phyloP scores from a whole-genome alignment of 2,888 invertebrate species.

The Anoplius nigerrimus region DNA sequence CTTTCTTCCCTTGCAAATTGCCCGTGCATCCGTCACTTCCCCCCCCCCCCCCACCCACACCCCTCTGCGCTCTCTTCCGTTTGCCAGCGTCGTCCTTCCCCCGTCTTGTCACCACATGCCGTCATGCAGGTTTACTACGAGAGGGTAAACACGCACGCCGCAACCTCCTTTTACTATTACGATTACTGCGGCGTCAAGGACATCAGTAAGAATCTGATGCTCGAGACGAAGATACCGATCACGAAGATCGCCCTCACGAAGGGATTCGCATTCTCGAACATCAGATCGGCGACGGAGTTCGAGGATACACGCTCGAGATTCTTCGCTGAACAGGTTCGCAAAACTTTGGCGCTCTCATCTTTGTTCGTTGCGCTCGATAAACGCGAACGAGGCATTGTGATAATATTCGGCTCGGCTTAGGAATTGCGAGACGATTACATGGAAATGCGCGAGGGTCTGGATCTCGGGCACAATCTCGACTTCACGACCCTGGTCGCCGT shows the following conservation, averaged over 20 bases:
- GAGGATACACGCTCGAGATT: constrained; percentile 88
- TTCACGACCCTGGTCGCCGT: constrained; percentile 70
- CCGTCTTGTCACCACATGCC: background rate
- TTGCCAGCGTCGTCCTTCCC: background rate
- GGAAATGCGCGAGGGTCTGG: constrained; percentile 89
- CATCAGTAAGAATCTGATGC: constrained; percentile 82
- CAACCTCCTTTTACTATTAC: constrained; percentile 86
- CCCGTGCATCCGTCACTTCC: no score
- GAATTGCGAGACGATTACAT: constrained; percentile 89
- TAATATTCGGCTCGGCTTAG: constrained; percentile 42
- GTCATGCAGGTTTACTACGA: constrained; percentile 85
- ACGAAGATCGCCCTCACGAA: constrained; percentile 88
- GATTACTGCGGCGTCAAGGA: constrained; percentile 86
- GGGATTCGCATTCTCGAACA: constrained; percentile 87
- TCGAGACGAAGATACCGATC: constrained; percentile 82
- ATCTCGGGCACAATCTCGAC: constrained; percentile 77
- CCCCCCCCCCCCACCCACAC: no score
- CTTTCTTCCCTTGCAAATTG: no score
- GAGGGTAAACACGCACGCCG: constrained; percentile 86
- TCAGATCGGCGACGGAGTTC: constrained; percentile 87
- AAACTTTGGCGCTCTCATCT: background rate
- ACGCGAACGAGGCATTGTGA: background rate
- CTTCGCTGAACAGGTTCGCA: constrained; percentile 81
- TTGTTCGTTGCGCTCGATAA: background rate
- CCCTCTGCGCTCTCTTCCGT: no score